A percentile compares a stretch with the other conserved stretches of the same genome.
These are phyloP conservation scores for Camelus dromedarius DNA, from an alignment of 2,113 vertebrate species.

Conservation along the genomic window DNA sequence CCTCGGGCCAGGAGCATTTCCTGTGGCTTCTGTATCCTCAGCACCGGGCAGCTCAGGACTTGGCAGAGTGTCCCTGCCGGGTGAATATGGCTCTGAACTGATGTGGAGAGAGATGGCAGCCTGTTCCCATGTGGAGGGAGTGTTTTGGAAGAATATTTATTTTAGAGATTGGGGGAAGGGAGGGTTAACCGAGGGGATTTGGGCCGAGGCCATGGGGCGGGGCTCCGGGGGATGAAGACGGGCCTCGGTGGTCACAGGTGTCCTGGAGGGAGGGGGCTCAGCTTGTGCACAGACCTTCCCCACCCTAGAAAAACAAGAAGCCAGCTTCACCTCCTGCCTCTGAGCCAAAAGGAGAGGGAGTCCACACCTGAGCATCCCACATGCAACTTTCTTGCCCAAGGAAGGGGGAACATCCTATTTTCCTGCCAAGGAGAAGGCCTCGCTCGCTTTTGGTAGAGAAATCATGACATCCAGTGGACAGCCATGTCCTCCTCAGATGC, in stretches of 20 bases:
- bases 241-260: background rate
- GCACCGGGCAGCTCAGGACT: fast-evolving
- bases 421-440: constrained; percentile 69
- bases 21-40: background rate
- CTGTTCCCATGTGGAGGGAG: background rate
- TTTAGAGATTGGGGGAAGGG: background rate
- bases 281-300: constrained; percentile 12
- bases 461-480: constrained; percentile 88
- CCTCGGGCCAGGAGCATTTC: fast-evolving
- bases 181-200: background rate
- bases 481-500: constrained; percentile 75
- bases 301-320: constrained; percentile 78
- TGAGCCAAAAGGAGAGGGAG: constrained; percentile 65
- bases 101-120: background rate
- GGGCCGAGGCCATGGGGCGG: background rate
- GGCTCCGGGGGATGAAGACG: background rate
- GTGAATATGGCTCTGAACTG: background rate
- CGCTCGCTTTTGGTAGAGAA: constrained; percentile 82
- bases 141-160: background rate
- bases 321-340: constrained; percentile 63
- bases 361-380: constrained; percentile 79
- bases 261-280: constrained; percentile 5
- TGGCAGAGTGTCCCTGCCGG: fast-evolving
- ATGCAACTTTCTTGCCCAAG: constrained; percentile 13
- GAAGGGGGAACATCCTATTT: constrained; percentile 43